These are phyloP conservation scores for Hylyphantes graminicola DNA, from an alignment of 1,140 invertebrate genomes.

Conservation along the genomic window DNA sequence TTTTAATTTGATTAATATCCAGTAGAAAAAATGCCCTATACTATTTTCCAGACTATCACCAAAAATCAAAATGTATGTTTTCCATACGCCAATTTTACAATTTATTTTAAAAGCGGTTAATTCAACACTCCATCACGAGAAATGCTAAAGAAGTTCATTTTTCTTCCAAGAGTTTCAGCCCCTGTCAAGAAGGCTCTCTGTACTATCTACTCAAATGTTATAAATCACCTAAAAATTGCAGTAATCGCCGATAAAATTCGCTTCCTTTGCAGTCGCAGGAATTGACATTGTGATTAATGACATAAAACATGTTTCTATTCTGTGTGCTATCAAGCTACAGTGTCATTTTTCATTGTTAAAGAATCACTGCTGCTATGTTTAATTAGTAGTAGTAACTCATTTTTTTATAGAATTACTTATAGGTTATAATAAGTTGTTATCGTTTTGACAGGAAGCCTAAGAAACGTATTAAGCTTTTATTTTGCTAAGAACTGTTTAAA, in stretches of 20 bases:
- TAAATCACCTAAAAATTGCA: constrained; percentile 59
- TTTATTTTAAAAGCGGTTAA: constrained; percentile 25
- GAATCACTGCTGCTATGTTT: constrained; percentile 22
- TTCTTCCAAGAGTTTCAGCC: constrained; percentile 23
- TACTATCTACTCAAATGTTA: constrained; percentile 47
- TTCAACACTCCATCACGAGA: constrained; percentile 28
- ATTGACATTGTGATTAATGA: constrained; percentile 57
- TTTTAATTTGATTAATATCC: too few relatives aligned
- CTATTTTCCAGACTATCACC: too few relatives aligned
- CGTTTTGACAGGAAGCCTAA: constrained; percentile 2
- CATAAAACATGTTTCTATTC: constrained; percentile 43
- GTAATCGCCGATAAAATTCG: constrained; percentile 51
- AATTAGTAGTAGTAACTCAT: not conserved
- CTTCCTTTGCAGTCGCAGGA: constrained; percentile 34
- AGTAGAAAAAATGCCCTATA: too few relatives aligned
- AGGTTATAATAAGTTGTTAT: not conserved
- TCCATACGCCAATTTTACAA: not conserved
- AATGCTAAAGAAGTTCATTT: constrained; percentile 33
- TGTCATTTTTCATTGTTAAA: constrained; percentile 55
- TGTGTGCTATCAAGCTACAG: constrained; percentile 43
- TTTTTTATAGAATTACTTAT: constrained; percentile 17
- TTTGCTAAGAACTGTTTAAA: not conserved
- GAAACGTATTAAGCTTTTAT: constrained; percentile 17
- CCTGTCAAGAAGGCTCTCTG: constrained; percentile 7
- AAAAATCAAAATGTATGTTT: too few relatives aligned